Percentiles rank a stretch among this genome's conserved stretches.
phyloP scores from a whole-genome alignment of 64 coral and sea anemone species.

The Trachythela sp. region DNA sequence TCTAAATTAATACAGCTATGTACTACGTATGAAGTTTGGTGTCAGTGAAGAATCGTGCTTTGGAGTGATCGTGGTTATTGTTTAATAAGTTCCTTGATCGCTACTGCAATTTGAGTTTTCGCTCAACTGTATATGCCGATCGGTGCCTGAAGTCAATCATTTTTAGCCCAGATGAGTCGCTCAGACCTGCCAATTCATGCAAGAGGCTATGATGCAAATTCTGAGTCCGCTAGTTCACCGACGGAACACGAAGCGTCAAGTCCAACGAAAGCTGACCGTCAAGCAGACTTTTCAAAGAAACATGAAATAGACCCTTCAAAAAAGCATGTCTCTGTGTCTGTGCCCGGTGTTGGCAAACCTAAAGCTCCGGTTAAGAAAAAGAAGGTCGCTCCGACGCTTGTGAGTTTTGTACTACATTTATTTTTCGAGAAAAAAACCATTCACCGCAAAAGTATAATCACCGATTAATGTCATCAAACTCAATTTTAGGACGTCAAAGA shows the following conservation, averaged over 20 bases:
- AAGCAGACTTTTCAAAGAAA: not conserved
- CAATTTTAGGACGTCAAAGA: conserved; percentile 80
- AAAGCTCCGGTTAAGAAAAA: not conserved
- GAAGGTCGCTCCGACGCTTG: conserved; percentile 9
- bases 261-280: not conserved
- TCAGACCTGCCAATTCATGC: not conserved
- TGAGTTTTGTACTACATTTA: not conserved
- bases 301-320: not conserved
- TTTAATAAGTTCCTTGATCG: too few relatives aligned
- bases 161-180: not conserved
- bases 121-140: too few relatives aligned
- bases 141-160: not conserved
- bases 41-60: too few relatives aligned
- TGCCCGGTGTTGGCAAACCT: not conserved
- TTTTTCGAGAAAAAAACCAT: not conserved
- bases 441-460: not conserved
- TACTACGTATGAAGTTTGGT: too few relatives aligned
- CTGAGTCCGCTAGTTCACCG: not conserved
- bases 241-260: not conserved
- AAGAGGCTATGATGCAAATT: not conserved
- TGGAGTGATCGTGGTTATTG: too few relatives aligned
- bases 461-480: not conserved
- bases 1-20: too few relatives aligned
- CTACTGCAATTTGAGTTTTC: too few relatives aligned
- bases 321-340: conserved; percentile 6